Evolutionary conservation across 2,113 vertebrate species (phyloP), one percentile per base, ranked within the genome.

Genomic region (Aythya baeri): DNA sequence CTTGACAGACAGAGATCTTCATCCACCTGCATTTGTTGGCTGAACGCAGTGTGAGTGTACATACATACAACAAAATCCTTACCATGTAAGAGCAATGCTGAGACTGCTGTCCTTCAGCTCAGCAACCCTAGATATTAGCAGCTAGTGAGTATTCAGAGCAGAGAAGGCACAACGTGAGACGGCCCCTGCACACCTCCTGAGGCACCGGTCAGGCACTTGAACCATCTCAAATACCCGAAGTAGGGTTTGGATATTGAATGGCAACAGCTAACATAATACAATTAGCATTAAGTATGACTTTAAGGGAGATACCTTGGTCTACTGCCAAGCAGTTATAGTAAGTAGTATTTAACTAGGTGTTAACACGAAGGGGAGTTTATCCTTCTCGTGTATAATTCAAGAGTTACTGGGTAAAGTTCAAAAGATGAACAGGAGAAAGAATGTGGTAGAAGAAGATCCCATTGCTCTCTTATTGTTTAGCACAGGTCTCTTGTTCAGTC

Each of bases 281-380:
- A 41, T 36, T 88, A 90, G 43, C 61, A 75, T 71, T 71, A 88
- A 43, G 90, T 91, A 83, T 68, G n/a, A 62, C 73, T 90, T 83
- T 65, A 86, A 83, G 21, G 46, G 52, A 77, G 52, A 63, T 68
- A 50, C 25, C 50, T 75, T 95, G 77, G 80, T 91, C 73, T 93
- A 29, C 43, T 82, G 94, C 77, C 57, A 92, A 82, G 65, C 57
- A 93, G 76, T 78, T 93, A 57, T 73, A 95, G 5, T 65, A 95
- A 94, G 80, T 52, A 80, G 16, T 61, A 43, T 88, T 94, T 83
- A 92, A 91, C 75, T 66, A 81, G 31, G 31, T 89, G 74, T 93
- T 84, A 86, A 81, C 43, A 68, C 29, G 62, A 81, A 70, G 16
- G 21, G 73, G 65, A 76, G 82, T 52, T 71, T 88, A 20, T 91